phyloP scores from a whole-genome alignment of 2,888 invertebrate genomes.

The Ophonus ardosiacus region DNA sequence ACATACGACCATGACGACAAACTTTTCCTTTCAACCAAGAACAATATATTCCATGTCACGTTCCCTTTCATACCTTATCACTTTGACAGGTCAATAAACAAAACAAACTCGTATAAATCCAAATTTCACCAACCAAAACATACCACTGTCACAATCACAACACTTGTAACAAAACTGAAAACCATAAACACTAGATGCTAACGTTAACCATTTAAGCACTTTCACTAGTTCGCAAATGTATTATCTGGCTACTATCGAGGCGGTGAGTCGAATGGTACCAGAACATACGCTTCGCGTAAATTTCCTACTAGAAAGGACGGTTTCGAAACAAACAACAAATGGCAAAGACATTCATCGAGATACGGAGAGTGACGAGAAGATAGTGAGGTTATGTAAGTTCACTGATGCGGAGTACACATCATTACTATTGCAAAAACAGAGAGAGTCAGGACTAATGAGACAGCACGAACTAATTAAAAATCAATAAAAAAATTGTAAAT shows the following conservation, averaged over 20 bases:
- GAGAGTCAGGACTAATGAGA: neutral
- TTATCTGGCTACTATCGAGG: conserved; percentile 12
- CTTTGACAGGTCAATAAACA: conserved; percentile 9
- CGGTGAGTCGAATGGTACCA: neutral
- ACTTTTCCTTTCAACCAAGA: conserved; percentile 14
- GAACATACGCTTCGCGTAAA: conserved; percentile 20
- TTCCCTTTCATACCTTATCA: neutral
- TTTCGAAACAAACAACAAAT: conserved; percentile 45
- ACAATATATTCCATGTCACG: conserved; percentile 1
- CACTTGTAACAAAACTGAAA: conserved; percentile 33
- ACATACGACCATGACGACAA: neutral
- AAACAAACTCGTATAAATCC: conserved; percentile 20
- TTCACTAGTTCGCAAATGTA: conserved; percentile 47
- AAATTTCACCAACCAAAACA: conserved; percentile 27
- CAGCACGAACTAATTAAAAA: neutral
- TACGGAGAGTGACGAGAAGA: neutral
- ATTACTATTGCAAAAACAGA: neutral
- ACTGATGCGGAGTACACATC: neutral
- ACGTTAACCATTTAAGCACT: conserved; percentile 38
- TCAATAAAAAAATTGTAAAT: neutral
- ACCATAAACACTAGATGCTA: conserved; percentile 20
- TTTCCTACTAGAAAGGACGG: conserved; percentile 50
- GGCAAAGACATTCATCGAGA: conserved; percentile 37
- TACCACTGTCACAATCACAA: conserved; percentile 19
- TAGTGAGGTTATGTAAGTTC: conserved; percentile 35